A percentile compares a stretch with the other conserved stretches of the same genome.
phyloP scores from a whole-genome alignment of 2,797 vertebrate genomes.

The Microtus californicus region DNA sequence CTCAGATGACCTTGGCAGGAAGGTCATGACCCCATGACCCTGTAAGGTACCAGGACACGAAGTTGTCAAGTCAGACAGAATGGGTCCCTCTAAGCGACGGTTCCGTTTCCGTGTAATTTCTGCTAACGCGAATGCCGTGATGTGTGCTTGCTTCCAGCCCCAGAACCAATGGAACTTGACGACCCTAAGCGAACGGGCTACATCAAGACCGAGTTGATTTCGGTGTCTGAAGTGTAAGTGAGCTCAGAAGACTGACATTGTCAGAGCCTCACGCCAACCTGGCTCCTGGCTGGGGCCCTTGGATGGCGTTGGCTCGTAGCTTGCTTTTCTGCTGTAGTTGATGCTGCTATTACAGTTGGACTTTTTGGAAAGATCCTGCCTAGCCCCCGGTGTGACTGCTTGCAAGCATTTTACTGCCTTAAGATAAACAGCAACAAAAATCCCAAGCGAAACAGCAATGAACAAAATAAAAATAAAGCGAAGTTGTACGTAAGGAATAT shows the following conservation, averaged over 20 bases:
- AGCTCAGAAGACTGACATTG: slow-evolving; percentile 67
- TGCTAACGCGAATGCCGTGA: background rate
- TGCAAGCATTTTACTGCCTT: slow-evolving; percentile 63
- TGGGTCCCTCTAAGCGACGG: background rate
- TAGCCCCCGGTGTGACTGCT: slow-evolving; percentile 53
- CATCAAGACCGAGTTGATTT: slow-evolving; percentile 98
- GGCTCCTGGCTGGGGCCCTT: slow-evolving; percentile 57
- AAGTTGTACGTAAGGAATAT: slow-evolving; percentile 73
- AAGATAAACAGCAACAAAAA: slow-evolving; percentile 11
- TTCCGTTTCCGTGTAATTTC: background rate
- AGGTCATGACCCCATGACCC: background rate
- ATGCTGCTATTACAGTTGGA: background rate
- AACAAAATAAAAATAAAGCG: background rate
- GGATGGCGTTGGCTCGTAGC: background rate
- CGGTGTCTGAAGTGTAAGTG: slow-evolving; percentile 98
- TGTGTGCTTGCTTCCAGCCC: slow-evolving; percentile 84
- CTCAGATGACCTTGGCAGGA: background rate
- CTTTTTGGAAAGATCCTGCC: slow-evolving; percentile 43
- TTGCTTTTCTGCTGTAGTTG: slow-evolving; percentile 52
- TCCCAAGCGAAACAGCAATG: background rate
- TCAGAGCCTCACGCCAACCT: slow-evolving; percentile 8
- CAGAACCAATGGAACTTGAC: slow-evolving; percentile 96
- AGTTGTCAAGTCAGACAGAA: background rate
- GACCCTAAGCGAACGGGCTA: slow-evolving; percentile 90
- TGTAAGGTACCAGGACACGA: background rate